Percentiles rank a stretch among this genome's conserved stretches.
phyloP scores from a whole-genome alignment of 2,888 invertebrate species.

The Caenorhabditis plicata region DNA sequence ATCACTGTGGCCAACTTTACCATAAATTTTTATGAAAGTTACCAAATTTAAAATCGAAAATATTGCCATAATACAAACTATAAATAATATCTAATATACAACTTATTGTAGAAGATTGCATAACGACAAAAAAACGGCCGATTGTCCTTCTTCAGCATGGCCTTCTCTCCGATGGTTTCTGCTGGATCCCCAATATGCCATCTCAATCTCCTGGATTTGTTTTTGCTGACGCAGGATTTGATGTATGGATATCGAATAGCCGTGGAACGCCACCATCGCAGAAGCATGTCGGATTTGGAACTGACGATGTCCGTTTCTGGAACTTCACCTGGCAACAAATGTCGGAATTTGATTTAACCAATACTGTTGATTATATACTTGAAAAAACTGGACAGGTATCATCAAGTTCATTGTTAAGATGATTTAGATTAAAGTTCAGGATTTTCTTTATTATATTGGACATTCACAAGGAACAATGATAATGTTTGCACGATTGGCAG shows the following conservation, averaged over 20 bases:
- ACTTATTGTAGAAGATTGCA: constrained; percentile 10
- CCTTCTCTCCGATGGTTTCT: constrained; percentile 43
- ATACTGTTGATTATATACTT: constrained; percentile 77
- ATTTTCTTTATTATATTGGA: constrained; percentile 78
- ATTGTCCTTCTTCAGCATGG: constrained; percentile 63
- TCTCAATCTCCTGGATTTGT: constrained; percentile 57
- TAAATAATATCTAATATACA: no score
- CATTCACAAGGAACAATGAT: constrained; percentile 76
- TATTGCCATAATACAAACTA: no score
- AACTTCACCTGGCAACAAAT: constrained; percentile 78
- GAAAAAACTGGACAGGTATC: constrained; percentile 68
- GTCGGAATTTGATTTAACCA: constrained; percentile 81
- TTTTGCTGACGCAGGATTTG: constrained; percentile 71
- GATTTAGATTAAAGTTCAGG: constrained; percentile 49
- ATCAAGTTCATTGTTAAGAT: background rate
- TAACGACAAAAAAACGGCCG: constrained; percentile 22
- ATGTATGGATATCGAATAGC: constrained; percentile 81
- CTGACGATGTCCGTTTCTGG: constrained; percentile 38
- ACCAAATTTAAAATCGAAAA: no score
- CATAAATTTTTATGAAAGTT: no score
- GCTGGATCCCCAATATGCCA: constrained; percentile 53
- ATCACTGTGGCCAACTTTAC: no score
- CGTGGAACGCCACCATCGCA: constrained; percentile 79
- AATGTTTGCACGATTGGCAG: constrained; percentile 56
- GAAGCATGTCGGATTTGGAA: constrained; percentile 72